phyloP scores from a whole-genome alignment of 2,797 vertebrate species.

The Rhinophrynus dorsalis region DNA sequence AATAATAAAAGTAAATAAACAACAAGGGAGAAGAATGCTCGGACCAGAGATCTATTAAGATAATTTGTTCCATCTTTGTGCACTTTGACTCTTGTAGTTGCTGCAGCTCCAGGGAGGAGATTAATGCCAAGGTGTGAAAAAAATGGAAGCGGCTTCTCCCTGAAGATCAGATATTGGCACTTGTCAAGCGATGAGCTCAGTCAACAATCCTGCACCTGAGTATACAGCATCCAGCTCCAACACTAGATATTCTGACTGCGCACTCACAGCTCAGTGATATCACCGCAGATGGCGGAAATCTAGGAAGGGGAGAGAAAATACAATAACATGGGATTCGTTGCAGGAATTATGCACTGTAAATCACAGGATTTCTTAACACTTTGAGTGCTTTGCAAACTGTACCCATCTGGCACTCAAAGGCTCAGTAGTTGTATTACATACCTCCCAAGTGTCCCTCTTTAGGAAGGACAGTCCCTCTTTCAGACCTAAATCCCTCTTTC shows the following conservation, averaged over 20 bases:
- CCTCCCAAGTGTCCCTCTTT: too few species aligned
- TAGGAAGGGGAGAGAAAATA: constrained; percentile 26
- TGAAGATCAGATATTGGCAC: constrained; percentile 64
- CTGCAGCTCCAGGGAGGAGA: constrained; percentile 63
- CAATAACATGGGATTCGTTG: not conserved
- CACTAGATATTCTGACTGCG: constrained; percentile 44
- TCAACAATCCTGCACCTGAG: constrained; percentile 63
- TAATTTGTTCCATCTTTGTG: constrained; percentile 61
- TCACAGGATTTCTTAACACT: too few species aligned
- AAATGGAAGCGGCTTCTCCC: constrained; percentile 57
- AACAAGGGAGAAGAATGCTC: too few species aligned
- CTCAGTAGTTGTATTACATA: too few species aligned
- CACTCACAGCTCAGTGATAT: constrained; percentile 42
- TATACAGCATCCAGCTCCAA: constrained; percentile 58
- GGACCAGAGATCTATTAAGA: constrained; percentile 55
- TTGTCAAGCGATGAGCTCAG: constrained; percentile 65
- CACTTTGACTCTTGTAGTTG: constrained; percentile 55
- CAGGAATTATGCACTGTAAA: too few species aligned
- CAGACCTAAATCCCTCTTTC: too few species aligned
- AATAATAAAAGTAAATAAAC: too few species aligned
- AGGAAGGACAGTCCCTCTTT: too few species aligned
- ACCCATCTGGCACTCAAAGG: too few species aligned
- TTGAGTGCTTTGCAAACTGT: too few species aligned
- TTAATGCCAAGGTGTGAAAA: constrained; percentile 63
- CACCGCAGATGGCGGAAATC: constrained; percentile 54